These are phyloP conservation scores for Temnothorax rugatulus DNA, from an alignment of 2,888 invertebrate species.

Conservation along the genomic window DNA sequence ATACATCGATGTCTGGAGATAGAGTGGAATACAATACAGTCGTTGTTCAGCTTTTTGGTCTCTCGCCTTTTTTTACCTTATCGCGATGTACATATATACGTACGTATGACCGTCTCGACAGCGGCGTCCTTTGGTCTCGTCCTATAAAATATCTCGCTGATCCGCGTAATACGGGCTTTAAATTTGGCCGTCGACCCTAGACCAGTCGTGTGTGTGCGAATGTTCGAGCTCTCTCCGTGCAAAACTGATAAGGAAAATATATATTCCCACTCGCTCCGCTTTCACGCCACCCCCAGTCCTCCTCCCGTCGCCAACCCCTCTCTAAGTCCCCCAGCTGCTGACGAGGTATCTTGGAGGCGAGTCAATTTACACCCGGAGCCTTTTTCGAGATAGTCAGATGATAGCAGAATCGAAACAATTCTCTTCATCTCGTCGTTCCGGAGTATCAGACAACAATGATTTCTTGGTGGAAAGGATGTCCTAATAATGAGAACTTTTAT, in stretches of 20 bases:
- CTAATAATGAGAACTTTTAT: not conserved
- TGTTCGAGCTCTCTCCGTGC: conserved; percentile 58
- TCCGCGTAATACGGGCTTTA: conserved; percentile 58
- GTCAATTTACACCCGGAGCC: conserved; percentile 74
- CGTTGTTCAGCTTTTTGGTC: not conserved
- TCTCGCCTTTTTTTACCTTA: not conserved
- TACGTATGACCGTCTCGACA: conserved; percentile 34
- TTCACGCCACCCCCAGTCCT: conserved; percentile 38
- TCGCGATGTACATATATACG: not conserved
- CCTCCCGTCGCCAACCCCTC: conserved; percentile 48
- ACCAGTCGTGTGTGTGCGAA: conserved; percentile 10
- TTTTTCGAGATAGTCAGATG: conserved; percentile 65
- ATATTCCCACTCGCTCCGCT: conserved; percentile 68
- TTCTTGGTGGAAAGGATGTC: conserved; percentile 4
- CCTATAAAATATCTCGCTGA: conserved; percentile 58
- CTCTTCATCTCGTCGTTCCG: conserved; percentile 56
- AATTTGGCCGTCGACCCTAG: conserved; percentile 63
- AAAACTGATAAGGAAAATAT: conserved; percentile 77
- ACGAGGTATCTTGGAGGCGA: conserved; percentile 73
- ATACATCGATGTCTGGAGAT: not conserved
- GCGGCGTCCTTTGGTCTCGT: conserved; percentile 27
- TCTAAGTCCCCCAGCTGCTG: conserved; percentile 64
- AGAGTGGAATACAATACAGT: not conserved
- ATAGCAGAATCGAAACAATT: conserved; percentile 67
- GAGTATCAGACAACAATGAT: conserved; percentile 12